Evolutionary conservation across 1,140 invertebrate genomes (phyloP).

Genomic region (Liolophura sinensis): DNA sequence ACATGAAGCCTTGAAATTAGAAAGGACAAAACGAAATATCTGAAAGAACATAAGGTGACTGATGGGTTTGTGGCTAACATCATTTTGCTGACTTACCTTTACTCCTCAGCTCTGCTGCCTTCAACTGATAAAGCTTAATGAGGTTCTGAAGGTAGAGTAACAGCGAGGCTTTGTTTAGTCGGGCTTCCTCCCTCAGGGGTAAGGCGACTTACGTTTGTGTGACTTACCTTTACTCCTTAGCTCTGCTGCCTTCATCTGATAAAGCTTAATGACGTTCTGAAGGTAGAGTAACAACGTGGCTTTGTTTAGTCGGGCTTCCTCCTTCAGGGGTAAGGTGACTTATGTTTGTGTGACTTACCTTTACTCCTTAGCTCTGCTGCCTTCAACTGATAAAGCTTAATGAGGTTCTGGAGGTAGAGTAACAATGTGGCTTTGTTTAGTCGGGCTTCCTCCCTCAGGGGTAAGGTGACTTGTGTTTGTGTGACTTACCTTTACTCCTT

Average conservation of each 20-base stretch:
- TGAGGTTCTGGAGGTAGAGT: slow-evolving; percentile 22
- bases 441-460: slow-evolving; percentile 11
- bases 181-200: slow-evolving; percentile 11
- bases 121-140: slow-evolving; percentile 13
- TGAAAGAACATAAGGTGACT: no score
- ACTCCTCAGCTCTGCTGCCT: slow-evolving; percentile 4
- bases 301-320: slow-evolving; percentile 7
- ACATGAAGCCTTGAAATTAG: no score
- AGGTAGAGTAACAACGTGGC: slow-evolving; percentile 20
- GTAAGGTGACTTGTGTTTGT: slow-evolving; percentile 7
- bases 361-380: slow-evolving; percentile 8
- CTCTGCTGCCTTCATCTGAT: slow-evolving; percentile 5
- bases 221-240: slow-evolving; percentile 17
- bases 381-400: slow-evolving; percentile 12
- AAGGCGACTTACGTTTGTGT: slow-evolving; percentile 2
- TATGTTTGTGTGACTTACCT: slow-evolving; percentile 17
- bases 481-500: slow-evolving; percentile 15
- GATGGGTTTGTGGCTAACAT: no score
- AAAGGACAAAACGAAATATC: no score
- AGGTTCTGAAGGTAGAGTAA: slow-evolving; percentile 23
- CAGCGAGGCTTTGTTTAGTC: slow-evolving; percentile 12
- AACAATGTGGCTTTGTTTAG: slow-evolving; percentile 13
- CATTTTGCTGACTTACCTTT: slow-evolving; percentile 20
- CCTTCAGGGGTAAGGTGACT: slow-evolving; percentile 13
- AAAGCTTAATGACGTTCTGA: slow-evolving; percentile 18